phyloP scores from a whole-genome alignment of 2,113 vertebrate genomes.

The Aplodontia rufa region DNA sequence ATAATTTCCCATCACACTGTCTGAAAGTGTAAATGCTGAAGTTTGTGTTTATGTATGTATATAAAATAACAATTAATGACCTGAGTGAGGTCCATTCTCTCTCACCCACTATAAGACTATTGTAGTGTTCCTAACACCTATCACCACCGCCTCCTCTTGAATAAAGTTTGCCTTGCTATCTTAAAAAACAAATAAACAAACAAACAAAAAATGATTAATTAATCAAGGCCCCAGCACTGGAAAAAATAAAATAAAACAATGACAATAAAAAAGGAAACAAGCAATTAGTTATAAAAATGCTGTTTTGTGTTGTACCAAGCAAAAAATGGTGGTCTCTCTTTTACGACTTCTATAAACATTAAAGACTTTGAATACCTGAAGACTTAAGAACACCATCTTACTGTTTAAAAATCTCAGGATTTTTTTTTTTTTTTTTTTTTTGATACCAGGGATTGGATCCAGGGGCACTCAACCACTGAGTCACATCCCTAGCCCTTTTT shows the following conservation, averaged over 20 bases:
- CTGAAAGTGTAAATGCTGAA: neutral
- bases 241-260: neutral
- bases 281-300: constrained; percentile 44
- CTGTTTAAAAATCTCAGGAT: constrained; percentile 33
- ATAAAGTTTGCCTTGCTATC: neutral
- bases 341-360: constrained; percentile 37
- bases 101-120: neutral
- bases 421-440: neutral
- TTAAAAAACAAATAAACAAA: neutral
- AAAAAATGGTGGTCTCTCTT: constrained; percentile 23
- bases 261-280: neutral
- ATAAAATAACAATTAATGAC: constrained; percentile 40
- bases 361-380: constrained; percentile 28
- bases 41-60: neutral
- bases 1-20: constrained; percentile 12
- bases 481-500: too few relatives aligned
- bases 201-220: neutral
- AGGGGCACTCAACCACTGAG: too few relatives aligned
- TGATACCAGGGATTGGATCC: too few relatives aligned
- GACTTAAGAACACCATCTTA: neutral
- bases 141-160: neutral
- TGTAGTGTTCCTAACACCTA: neutral
- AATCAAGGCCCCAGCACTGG: neutral
- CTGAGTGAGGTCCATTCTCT: neutral
- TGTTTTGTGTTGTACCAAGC: constrained; percentile 50